phyloP scores from a whole-genome alignment of 2,888 invertebrate species.

The Dione juno region DNA sequence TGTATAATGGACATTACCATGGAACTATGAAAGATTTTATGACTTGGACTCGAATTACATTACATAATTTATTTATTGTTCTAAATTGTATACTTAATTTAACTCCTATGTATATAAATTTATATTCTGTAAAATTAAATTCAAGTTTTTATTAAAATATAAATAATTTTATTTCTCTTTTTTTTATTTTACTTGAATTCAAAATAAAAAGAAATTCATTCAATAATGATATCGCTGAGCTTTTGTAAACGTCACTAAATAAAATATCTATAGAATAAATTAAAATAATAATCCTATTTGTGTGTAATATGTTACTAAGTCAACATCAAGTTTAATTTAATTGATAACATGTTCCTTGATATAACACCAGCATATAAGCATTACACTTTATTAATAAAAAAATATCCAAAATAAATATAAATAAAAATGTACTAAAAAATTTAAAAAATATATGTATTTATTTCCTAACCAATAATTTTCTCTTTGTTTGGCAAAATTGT shows the following conservation, averaged over 20 bases:
- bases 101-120: neutral
- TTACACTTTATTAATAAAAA: too few relatives aligned
- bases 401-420: too few relatives aligned
- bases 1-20: conserved; percentile 71
- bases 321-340: conserved; percentile 18
- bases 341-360: neutral
- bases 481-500: neutral
- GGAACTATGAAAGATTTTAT: conserved; percentile 57
- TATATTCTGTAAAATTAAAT: too few relatives aligned
- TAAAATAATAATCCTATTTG: too few relatives aligned
- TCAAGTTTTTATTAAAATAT: neutral
- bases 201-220: too few relatives aligned
- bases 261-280: neutral
- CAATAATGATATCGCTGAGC: too few relatives aligned
- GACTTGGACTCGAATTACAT: conserved; percentile 24
- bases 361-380: neutral
- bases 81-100: conserved; percentile 1
- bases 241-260: too few relatives aligned
- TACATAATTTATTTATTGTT: conserved; percentile 8
- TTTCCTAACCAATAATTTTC: conserved; percentile 10
- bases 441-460: neutral
- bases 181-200: too few relatives aligned
- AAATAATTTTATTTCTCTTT: too few relatives aligned
- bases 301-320: too few relatives aligned
- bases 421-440: too few relatives aligned